Base-by-base conservation (phyloP, 2,113 vertebrate species). In the Catagonus wagneri region DNA sequence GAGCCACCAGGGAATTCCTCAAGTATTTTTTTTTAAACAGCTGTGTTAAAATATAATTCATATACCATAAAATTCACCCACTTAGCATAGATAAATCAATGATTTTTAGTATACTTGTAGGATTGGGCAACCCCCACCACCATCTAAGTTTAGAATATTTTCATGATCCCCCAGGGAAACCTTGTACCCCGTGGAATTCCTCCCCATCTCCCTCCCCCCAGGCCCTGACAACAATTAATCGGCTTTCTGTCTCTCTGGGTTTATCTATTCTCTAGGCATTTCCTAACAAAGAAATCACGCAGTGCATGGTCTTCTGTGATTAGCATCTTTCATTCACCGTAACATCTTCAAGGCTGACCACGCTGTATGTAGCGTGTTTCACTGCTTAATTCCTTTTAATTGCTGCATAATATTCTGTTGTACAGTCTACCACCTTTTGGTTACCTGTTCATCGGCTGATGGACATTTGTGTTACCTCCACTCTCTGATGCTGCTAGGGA, bases 291-390 rank as follows among this genome's bases (percentile, higher is more conserved):
- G 71, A 75, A 65, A 29, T 58, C n/a, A 8, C 0, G 19, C 1
- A 6, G 8, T 3, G 6, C 20, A 1, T 10, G 22, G 66, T 14
- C 75, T 39, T 76, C 14, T 16, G 66, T 66, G 94, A 39, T 10
- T 4, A 23, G 4, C 19, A 19, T 32, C 58, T 69, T 58, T 76
- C 27, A 16, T 61, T 27, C 22, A 16, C 0, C 50, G 8, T 12
- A 5, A 16, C 54, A 54, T 63, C 44, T 52, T 69, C 50, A 61
- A 29, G 32, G 15, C 25, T 27, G 12, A 5, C 52, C 39, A 11
- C 25, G 6, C 0, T 3, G 72, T 32, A 5, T 3, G 72, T 32
- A 5, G 56, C 7, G 0, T 1, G 7, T 29, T 13, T 25, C 4
- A 29, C 25, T 3, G 6, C 1, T 19, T 34, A 3, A 0, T 61